Evolutionary conservation across 2,888 invertebrate species (phyloP), one percentile per base, ranked within the genome.

Genomic region (Macropis europaea): DNA sequence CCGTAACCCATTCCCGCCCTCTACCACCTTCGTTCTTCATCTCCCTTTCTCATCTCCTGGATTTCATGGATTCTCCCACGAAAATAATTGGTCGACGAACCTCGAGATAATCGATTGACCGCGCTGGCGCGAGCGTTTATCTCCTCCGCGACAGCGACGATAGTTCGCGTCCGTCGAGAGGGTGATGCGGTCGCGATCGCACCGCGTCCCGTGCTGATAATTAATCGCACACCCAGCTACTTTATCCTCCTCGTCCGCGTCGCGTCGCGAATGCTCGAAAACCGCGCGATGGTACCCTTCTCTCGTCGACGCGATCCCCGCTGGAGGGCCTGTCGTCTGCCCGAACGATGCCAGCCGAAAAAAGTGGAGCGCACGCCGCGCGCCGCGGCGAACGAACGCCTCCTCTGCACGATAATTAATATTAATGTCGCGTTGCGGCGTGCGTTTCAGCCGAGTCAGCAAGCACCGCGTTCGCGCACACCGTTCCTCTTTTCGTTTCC

Each of bases 371-470:
- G 53, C 57, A 50, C 9, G 54, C 1, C 53, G 38, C 63, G 53
- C n/a, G n/a, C n/a, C n/a, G n/a, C n/a, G n/a, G n/a, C n/a, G n/a
- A n/a, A 59, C 60, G 43, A 48, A 48, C 50, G 59, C 36, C 52
- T 24, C 36, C 47, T 26, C 42, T 19, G 2, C 64, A 24, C 60
- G 61, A 71, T 86, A 85, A 86, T 86, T 86, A 84, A 86, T 86
- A 85, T 85, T 86, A 86, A 86, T 82, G 80, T 77, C 78, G 75
- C 82, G 74, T 71, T 74, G 64, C 50, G 50, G 63, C 66, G 62
- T 48, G 75, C 72, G 80, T 82, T 83, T 77, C 59, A 72, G 79
- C 80, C 77, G 80, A 82, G 77, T 83, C 83, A 81, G 82, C 77
- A 60, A 17, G 36, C 62, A 2, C 66, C 67, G 50, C 69, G 56